Evolutionary conservation across 92 coral and sea anemone genomes (phyloP), one percentile per base, ranked within the genome.

Genomic region (Anthopleura xanthogrammica): DNA sequence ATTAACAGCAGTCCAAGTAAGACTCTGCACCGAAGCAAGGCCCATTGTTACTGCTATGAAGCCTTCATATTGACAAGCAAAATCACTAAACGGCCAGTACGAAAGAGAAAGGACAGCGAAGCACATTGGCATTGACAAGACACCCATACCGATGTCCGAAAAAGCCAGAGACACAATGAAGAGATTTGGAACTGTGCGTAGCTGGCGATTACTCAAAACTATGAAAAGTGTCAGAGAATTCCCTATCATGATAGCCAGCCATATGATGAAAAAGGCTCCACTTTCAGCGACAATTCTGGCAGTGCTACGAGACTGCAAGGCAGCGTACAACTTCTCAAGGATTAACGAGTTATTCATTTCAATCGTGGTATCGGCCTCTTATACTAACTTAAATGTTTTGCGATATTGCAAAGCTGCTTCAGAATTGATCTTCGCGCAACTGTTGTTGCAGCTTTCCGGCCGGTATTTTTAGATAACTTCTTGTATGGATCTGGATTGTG

Each of bases 131-230:
- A 78, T 72, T 10, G 88, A 76, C 6, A 83, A 16, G 2, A 66
- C 70, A 14, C 85, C 93, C 80, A 90, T 66, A 9, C 76, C 85
- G 72, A 90, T 72, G 71, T 90, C 93, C 0, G 93, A 76, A 3
- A 90, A 76, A 48, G 93, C 93, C 36, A 90, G 83, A 41, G 90
- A 90, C 14, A 82, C 78, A 10, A 90, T 82, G 73, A 90, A 83
- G 41, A 57, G 52, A 52, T 86, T 90, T 22, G 90, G 86, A 12
- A 80, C 62, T 3, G 88, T 90, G 55, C 78, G 85, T 68, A 86
- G 76, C 12, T 48, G 77, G 10, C 81, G 66, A 55, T 57, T 78
- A 58, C 72, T 84, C n/a, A 55, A 58, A 4, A 86, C 81, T 3
- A 92, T 83, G 12, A 75, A 78, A 39, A 89, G 62, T 9, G 92